Conservation (phyloP, 2,113 vertebrate species). For the Scalopus aquaticus region DNA sequence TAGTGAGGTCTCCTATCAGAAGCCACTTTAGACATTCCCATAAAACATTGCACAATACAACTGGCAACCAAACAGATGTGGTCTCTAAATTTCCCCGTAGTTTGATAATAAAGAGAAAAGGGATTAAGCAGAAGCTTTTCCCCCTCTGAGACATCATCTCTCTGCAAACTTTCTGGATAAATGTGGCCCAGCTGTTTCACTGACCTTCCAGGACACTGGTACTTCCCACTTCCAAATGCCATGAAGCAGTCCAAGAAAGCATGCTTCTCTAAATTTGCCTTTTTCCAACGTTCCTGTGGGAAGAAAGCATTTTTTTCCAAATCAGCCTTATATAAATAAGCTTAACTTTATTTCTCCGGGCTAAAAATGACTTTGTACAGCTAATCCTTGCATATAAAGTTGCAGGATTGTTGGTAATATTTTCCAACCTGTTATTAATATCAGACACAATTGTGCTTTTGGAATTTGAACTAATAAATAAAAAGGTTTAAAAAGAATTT, state of each 20-base stretch:
- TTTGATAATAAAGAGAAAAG: slow-evolving; percentile 49
- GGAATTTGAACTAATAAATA: slow-evolving; percentile 63
- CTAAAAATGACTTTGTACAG: slow-evolving; percentile 85
- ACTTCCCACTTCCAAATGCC: slow-evolving; percentile 90
- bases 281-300: slow-evolving; percentile 93
- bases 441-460: slow-evolving; percentile 56
- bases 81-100: background rate
- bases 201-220: slow-evolving; percentile 93
- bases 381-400: slow-evolving; percentile 82
- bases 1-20: slow-evolving; percentile 29
- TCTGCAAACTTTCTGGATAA: slow-evolving; percentile 71
- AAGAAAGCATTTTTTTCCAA: slow-evolving; percentile 86
- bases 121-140: background rate
- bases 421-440: slow-evolving; percentile 81
- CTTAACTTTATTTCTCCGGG: slow-evolving; percentile 84
- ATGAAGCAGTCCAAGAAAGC: slow-evolving; percentile 91
- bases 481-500: slow-evolving; percentile 59
- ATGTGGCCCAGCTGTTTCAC: slow-evolving; percentile 83
- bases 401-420: slow-evolving; percentile 71
- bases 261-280: slow-evolving; percentile 92
- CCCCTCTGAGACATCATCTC: slow-evolving; percentile 32
- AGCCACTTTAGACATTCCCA: slow-evolving; percentile 32
- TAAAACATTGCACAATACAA: background rate
- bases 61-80: background rate
- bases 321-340: slow-evolving; percentile 87